Percentiles rank a stretch among this genome's conserved stretches.
phyloP scores from a whole-genome alignment of 2,113 vertebrate species.

The Artemisiospiza belli region DNA sequence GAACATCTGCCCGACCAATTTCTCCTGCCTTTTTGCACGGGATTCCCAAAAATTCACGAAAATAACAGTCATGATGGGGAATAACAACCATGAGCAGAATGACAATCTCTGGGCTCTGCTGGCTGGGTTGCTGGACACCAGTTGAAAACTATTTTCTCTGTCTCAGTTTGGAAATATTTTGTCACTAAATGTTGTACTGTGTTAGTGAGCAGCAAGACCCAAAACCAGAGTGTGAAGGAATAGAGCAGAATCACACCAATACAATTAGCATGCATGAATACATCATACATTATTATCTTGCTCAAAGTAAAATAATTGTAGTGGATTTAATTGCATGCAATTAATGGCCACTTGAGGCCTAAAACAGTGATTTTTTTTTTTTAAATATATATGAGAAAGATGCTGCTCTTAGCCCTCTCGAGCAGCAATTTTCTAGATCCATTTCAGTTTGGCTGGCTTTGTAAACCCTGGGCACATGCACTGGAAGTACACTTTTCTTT shows the following conservation, averaged over 20 bases:
- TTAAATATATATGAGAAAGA: neutral
- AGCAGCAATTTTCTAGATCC: neutral
- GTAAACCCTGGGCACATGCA: neutral
- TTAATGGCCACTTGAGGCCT: neutral
- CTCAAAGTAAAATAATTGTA: neutral
- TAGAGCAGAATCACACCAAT: neutral
- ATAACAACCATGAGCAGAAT: neutral
- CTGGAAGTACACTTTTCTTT: neutral
- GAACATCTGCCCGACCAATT: neutral
- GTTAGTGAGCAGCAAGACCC: neutral
- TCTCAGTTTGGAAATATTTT: neutral
- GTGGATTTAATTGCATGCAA: neutral
- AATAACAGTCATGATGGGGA: neutral
- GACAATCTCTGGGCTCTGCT: neutral
- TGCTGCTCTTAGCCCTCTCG: neutral
- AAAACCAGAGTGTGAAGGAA: neutral
- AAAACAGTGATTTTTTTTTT: neutral
- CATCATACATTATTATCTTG: neutral
- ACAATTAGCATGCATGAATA: neutral
- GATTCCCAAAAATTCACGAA: neutral
- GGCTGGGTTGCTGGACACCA: accelerated
- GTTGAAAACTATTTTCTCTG: neutral
- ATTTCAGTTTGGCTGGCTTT: neutral
- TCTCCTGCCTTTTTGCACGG: neutral
- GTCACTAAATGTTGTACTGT: neutral